phyloP scores from a whole-genome alignment of 2,797 vertebrate species.

The Sebastes flavidus region DNA sequence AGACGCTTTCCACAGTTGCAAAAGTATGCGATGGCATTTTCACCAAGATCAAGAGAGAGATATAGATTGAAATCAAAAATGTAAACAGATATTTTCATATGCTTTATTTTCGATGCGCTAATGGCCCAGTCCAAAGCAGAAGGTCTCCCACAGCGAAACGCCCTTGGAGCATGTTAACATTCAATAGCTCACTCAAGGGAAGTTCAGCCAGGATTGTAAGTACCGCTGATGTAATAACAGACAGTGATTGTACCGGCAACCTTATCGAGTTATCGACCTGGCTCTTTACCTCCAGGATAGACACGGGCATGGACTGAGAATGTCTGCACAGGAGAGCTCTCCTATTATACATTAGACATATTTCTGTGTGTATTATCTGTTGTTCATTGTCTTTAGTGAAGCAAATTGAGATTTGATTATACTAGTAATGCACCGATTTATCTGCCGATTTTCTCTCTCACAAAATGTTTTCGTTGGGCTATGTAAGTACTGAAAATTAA shows the following conservation, averaged over 20 bases:
- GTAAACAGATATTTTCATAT: background rate
- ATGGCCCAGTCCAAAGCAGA: background rate
- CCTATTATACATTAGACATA: background rate
- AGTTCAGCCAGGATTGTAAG: conserved; percentile 10
- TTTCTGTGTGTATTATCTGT: background rate
- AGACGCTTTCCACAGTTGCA: conserved; percentile 19
- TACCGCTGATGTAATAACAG: conserved; percentile 34
- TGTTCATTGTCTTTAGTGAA: background rate
- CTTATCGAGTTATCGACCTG: conserved; percentile 22
- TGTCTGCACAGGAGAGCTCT: background rate
- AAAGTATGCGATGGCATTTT: conserved; percentile 16
- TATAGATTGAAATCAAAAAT: background rate
- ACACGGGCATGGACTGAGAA: background rate
- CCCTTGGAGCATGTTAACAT: conserved; percentile 22
- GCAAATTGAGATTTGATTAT: background rate
- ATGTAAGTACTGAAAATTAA: no score
- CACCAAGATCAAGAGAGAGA: background rate
- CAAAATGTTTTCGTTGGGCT: no score
- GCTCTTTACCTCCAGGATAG: background rate
- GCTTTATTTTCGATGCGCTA: background rate
- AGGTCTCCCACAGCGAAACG: background rate
- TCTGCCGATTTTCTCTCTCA: no score
- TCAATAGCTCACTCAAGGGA: conserved; percentile 6
- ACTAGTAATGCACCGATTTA: no score
- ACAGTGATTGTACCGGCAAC: conserved; percentile 13